phyloP scores from a whole-genome alignment of 1,140 invertebrate genomes.

The Acyrthosiphon pisum region DNA sequence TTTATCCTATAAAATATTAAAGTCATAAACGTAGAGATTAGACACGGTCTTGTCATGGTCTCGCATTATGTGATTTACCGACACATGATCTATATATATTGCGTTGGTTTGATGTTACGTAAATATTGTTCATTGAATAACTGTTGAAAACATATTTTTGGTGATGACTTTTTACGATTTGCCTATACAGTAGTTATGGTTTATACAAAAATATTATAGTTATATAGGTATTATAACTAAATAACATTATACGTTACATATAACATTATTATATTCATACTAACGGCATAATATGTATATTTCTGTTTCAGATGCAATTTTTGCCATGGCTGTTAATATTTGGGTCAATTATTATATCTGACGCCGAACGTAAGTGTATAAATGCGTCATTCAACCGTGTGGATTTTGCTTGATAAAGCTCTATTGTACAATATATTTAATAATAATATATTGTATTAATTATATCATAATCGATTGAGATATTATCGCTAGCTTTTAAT shows the following conservation, averaged over 20 bases:
- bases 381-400: background rate
- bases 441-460: background rate
- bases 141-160: background rate
- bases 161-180: background rate
- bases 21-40: background rate
- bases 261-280: background rate
- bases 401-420: background rate
- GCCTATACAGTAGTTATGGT: background rate
- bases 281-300: background rate
- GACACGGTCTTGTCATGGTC: slow-evolving; percentile 36
- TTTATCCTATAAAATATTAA: slow-evolving; percentile 17
- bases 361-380: slow-evolving; percentile 44
- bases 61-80: slow-evolving; percentile 13
- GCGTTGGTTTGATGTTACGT: background rate
- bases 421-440: background rate
- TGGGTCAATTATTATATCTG: slow-evolving; percentile 16
- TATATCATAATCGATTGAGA: background rate
- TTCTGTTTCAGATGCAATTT: slow-evolving; percentile 48
- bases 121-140: slow-evolving; percentile 2
- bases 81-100: slow-evolving; percentile 19
- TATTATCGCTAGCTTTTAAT: background rate
- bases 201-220: no score
- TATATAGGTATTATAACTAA: background rate
- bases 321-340: slow-evolving; percentile 26
- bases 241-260: background rate